Conservation (phyloP, 2,113 vertebrate species). For the Candoia aspera region DNA sequence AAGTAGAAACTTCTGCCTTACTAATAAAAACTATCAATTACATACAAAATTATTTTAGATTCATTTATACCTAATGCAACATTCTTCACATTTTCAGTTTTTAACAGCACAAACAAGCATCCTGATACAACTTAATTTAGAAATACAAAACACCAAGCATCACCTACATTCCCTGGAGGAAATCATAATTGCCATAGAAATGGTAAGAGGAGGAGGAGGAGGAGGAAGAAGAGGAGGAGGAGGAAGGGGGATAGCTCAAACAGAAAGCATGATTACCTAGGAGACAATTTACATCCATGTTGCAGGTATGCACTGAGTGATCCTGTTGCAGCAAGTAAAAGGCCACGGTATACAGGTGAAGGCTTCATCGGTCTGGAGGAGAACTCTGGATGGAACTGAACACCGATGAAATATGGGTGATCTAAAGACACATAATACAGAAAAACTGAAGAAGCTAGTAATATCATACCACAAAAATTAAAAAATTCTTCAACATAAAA, state of each 20-base stretch:
- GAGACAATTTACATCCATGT: constrained; percentile 72
- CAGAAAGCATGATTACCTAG: constrained; percentile 70
- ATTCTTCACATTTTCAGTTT: too few species aligned
- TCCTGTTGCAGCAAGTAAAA: constrained; percentile 79
- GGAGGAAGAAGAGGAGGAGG: background rate
- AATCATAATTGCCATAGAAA: too few species aligned
- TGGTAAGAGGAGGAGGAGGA: background rate
- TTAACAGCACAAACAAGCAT: too few species aligned
- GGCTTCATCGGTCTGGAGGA: constrained; percentile 83
- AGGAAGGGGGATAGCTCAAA: constrained; percentile 7
- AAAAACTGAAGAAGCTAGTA: constrained; percentile 45
- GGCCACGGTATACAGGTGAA: constrained; percentile 80
- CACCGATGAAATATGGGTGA: constrained; percentile 82
- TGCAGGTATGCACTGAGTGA: constrained; percentile 72
- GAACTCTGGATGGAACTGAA: constrained; percentile 84
- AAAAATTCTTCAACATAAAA: constrained; percentile 15
- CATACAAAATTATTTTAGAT: too few species aligned
- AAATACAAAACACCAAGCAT: too few species aligned
- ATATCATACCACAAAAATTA: background rate
- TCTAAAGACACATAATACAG: constrained; percentile 61
- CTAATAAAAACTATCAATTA: too few species aligned
- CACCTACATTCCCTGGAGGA: too few species aligned
- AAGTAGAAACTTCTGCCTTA: too few species aligned
- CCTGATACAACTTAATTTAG: too few species aligned
- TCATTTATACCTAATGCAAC: too few species aligned